Base-by-base conservation (phyloP, 1,140 invertebrate genomes). In the Meteorus sp. region DNA sequence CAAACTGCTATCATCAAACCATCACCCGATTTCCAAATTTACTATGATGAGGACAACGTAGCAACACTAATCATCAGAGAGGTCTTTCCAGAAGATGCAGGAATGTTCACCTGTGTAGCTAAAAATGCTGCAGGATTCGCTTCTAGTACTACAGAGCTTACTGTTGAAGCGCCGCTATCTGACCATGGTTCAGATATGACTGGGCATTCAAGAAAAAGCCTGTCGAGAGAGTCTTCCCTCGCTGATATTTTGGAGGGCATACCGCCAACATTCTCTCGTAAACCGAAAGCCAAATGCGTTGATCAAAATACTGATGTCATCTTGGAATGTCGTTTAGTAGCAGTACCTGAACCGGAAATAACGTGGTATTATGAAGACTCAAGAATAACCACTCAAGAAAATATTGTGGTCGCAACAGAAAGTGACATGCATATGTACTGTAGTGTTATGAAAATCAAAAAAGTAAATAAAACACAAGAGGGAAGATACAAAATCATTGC, bases 21-120 rank as follows among this genome's bases (percentile, higher is more conserved):
- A 33, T 94, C 93, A 0, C 85, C 86, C 67, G 93, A 95, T 68
- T 95, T 95, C 82, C 85, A 95, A 84, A 94, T 95, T 77, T 94
- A 89, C 74, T 96, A 95, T 68, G 92, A 94, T 70, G 92, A 94
- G 61, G 92, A 95, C 56, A 95, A 94, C 73, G 90, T 94, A 1
- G 92, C 92, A 0, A 95, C 93, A 2, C 79, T 99, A 15, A 89
- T 97, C 17, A 97, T 99, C 62, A 87, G 89, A 51, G 96, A 98
- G 84, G 93, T 97, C 0, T 97, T 95, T 77, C 93, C 95, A 0
- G 96, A 99, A 83, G 97, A 99, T 78, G 92, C 95, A 1, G 97
- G 95, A 2, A 91, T 89, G 41, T 99, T 97, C 76, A 98, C 95
- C 0, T 97, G 95, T 69, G 92, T 98, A 9, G 93, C 95, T 9